A percentile compares a stretch with the other conserved stretches of the same genome.
Evolutionary conservation across 2,888 invertebrate genomes (phyloP).

Genomic region (Salticus scenicus): DNA sequence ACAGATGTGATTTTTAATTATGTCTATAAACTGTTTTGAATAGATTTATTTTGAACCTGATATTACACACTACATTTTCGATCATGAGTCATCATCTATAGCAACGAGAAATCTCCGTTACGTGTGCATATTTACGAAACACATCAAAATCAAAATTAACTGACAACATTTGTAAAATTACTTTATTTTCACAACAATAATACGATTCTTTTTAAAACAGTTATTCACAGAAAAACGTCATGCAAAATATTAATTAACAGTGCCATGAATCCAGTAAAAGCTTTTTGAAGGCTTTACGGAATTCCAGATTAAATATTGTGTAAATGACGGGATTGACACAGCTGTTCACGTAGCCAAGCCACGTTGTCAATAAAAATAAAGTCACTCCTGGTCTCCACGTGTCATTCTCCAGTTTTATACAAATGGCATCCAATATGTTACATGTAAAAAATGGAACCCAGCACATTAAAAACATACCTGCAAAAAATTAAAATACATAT

Average conservation of each 20-base stretch:
- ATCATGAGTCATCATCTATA: too few species aligned
- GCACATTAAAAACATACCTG: conserved; percentile 97
- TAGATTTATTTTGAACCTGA: too few species aligned
- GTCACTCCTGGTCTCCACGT: conserved; percentile 89
- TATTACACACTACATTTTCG: too few species aligned
- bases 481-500: too few species aligned
- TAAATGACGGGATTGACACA: conserved; percentile 89
- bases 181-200: neutral
- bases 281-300: conserved; percentile 97
- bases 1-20: too few species aligned
- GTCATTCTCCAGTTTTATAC: conserved; percentile 82
- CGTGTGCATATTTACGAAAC: too few species aligned
- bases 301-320: conserved; percentile 97
- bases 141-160: too few species aligned
- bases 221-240: neutral
- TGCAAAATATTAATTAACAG: conserved; percentile 15
- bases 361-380: conserved; percentile 94
- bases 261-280: conserved; percentile 79
- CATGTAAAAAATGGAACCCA: conserved; percentile 99
- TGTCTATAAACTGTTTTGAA: too few species aligned
- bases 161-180: neutral
- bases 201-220: neutral
- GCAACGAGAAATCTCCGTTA: too few species aligned
- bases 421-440: conserved; percentile 97
- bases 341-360: conserved; percentile 96